These are phyloP conservation scores for Clostera curtula DNA, from an alignment of 2,888 invertebrate species.

Conservation along the genomic window DNA sequence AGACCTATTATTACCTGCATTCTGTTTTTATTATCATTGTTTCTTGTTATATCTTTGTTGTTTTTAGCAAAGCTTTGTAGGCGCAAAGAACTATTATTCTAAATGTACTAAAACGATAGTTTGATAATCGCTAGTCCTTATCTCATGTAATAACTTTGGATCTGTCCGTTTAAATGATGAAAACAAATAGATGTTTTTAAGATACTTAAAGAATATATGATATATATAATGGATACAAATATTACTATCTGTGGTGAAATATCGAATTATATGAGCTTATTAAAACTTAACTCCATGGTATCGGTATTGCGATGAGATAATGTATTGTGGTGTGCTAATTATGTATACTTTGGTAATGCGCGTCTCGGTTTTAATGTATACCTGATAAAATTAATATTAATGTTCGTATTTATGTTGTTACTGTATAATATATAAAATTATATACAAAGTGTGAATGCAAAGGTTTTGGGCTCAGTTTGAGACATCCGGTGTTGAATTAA, in stretches of 20 bases:
- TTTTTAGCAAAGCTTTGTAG: constrained; percentile 57
- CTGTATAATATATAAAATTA: too few species aligned
- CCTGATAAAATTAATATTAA: too few species aligned
- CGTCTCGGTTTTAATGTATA: constrained; percentile 28
- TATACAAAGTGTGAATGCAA: too few species aligned
- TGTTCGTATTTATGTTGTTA: too few species aligned
- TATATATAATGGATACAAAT: constrained; percentile 40
- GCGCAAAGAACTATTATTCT: constrained; percentile 40
- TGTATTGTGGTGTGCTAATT: constrained; percentile 35
- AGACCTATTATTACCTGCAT: constrained; percentile 29
- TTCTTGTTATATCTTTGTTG: constrained; percentile 56
- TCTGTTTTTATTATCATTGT: constrained; percentile 52
- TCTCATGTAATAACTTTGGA: constrained; percentile 57
- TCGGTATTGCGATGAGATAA: constrained; percentile 35
- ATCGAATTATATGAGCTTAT: constrained; percentile 75
- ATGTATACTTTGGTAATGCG: constrained; percentile 46
- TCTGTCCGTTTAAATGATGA: constrained; percentile 53
- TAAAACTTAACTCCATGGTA: constrained; percentile 63
- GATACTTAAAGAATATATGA: constrained; percentile 45
- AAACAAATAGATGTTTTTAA: constrained; percentile 50
- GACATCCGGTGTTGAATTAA: too few species aligned
- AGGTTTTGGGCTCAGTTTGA: too few species aligned
- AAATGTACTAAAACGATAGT: constrained; percentile 28
- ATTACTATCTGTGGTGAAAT: constrained; percentile 69
- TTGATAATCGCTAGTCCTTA: constrained; percentile 59